Conservation (phyloP, 2,888 invertebrate species). For the Neoaliturus tenellus region DNA sequence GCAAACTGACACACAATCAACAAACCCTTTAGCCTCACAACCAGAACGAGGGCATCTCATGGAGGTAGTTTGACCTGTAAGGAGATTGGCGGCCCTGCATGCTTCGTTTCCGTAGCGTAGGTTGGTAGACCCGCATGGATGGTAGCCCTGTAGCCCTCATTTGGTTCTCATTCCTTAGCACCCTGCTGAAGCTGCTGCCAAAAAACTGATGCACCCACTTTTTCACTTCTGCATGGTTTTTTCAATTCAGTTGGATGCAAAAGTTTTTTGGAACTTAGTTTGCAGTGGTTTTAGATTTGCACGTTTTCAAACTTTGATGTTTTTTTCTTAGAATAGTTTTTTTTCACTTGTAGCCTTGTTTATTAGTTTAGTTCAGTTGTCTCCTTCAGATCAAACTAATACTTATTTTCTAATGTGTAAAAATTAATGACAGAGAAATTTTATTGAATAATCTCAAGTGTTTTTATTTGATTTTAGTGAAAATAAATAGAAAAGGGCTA, state of each 20-base stretch:
- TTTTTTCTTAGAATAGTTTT: constrained; percentile 15
- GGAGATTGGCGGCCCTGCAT: constrained; percentile 47
- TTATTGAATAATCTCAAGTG: not conserved
- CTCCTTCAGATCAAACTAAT: constrained; percentile 23
- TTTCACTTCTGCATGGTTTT: constrained; percentile 3
- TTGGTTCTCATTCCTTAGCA: constrained; percentile 32
- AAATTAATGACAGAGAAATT: not conserved
- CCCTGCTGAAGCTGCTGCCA: not conserved
- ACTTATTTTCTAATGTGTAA: not conserved
- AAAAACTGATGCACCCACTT: constrained; percentile 31
- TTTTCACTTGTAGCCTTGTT: not conserved
- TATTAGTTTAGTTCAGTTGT: not conserved
- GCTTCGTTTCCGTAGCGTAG: constrained; percentile 8
- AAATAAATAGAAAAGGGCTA: not conserved
- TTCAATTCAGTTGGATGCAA: constrained; percentile 36
- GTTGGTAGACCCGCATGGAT: constrained; percentile 37
- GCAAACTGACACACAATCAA: constrained; percentile 24
- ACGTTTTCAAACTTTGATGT: constrained; percentile 36
- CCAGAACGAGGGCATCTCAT: constrained; percentile 8
- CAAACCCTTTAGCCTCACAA: not conserved
- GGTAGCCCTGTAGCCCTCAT: constrained; percentile 44
- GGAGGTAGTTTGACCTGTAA: constrained; percentile 43
- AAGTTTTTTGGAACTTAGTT: constrained; percentile 45
- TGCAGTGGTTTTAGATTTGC: constrained; percentile 41
- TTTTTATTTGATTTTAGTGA: not conserved